phyloP scores from a whole-genome alignment of 2,888 invertebrate species.

The Hirtodrosophila trivittata region DNA sequence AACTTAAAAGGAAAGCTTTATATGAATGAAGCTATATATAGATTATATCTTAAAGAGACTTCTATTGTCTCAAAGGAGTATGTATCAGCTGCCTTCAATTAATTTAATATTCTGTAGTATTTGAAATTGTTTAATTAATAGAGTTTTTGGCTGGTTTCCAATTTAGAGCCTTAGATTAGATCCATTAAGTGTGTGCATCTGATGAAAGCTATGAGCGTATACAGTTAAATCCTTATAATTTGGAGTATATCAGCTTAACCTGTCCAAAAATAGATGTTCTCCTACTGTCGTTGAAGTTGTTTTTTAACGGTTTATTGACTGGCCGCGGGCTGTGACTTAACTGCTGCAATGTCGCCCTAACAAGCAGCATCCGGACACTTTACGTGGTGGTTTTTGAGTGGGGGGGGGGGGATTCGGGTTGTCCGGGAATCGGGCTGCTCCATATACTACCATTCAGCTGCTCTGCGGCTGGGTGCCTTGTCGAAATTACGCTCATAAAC shows the following conservation, averaged over 20 bases:
- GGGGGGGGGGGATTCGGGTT: not conserved
- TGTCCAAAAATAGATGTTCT: conserved; percentile 29
- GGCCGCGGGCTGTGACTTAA: conserved; percentile 75
- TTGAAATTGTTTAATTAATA: too few relatives aligned
- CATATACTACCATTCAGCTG: conserved; percentile 26
- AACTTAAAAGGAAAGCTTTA: too few relatives aligned
- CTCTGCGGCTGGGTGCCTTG: conserved; percentile 52
- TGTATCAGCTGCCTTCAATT: too few relatives aligned
- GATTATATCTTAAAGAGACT: too few relatives aligned
- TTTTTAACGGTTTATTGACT: conserved; percentile 81
- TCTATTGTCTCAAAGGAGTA: too few relatives aligned
- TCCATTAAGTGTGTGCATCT: too few relatives aligned
- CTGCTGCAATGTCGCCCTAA: conserved; percentile 72
- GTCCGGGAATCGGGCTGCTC: not conserved
- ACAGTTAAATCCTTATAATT: not conserved
- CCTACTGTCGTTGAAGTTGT: conserved; percentile 48
- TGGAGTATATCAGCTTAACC: conserved; percentile 21
- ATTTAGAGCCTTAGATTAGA: too few relatives aligned
- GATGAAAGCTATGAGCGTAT: too few relatives aligned
- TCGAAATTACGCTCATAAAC: conserved; percentile 82
- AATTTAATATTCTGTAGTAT: not conserved
- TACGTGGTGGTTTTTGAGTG: conserved; percentile 20
- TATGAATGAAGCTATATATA: too few relatives aligned
- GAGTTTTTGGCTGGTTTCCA: too few relatives aligned
- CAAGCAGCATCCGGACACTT: conserved; percentile 57